Evolutionary conservation across 2,113 vertebrate species (phyloP).

Genomic region (Amblyornis subalaris): DNA sequence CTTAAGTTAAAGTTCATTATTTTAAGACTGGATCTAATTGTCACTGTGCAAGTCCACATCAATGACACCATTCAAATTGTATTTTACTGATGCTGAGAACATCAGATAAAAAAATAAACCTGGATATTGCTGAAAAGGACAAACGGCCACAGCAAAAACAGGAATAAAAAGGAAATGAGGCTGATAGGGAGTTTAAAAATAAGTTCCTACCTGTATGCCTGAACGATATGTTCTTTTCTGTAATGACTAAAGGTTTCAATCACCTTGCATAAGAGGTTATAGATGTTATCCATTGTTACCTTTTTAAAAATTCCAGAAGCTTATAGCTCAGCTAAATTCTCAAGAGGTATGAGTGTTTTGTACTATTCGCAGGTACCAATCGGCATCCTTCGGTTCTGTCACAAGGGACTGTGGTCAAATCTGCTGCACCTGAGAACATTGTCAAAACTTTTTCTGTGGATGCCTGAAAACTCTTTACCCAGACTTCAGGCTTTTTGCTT

Average conservation of each 20-base stretch:
- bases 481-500: not conserved
- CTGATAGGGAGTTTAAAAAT: not conserved
- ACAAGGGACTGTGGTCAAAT: not conserved
- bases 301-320: not conserved
- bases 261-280: not conserved
- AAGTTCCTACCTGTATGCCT: not conserved
- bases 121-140: not conserved
- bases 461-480: not conserved
- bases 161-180: not conserved
- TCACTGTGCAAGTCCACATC: not conserved
- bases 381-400: not conserved
- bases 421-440: not conserved
- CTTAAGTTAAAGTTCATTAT: not conserved
- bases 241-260: not conserved
- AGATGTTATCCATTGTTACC: not conserved
- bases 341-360: not conserved
- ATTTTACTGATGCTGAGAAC: not conserved
- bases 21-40: not conserved
- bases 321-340: not conserved
- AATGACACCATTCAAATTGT: not conserved
- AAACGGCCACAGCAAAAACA: not conserved
- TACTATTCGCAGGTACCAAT: not conserved
- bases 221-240: not conserved
- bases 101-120: not conserved
- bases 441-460: not conserved